Conservation (phyloP, 2,113 vertebrate genomes). For the Gulo gulo region DNA sequence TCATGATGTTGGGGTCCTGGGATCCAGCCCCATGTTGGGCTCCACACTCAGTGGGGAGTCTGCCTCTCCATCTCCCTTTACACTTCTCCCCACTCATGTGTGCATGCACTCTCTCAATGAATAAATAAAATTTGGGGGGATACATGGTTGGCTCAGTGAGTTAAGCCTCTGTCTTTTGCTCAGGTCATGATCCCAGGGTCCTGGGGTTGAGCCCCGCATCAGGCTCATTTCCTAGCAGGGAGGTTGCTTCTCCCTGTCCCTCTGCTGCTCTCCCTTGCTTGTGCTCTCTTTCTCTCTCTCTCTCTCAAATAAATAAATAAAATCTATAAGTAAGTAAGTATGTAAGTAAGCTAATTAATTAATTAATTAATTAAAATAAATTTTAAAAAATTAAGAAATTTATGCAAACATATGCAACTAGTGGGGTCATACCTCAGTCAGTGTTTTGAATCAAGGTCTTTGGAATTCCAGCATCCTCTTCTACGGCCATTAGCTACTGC, state of each 20-base stretch:
- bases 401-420: neutral
- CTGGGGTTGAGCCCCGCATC: neutral
- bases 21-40: neutral
- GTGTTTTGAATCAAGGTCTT: neutral
- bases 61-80: neutral
- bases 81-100: neutral
- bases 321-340: neutral
- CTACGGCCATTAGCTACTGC: fast-evolving
- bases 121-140: neutral
- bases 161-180: neutral
- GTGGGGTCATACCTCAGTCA: neutral
- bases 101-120: neutral
- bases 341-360: neutral
- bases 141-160: neutral
- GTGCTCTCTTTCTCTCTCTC: neutral
- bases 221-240: neutral
- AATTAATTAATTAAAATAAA: neutral
- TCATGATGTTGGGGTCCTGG: neutral
- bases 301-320: neutral
- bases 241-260: neutral
- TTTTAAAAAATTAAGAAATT: neutral
- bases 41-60: neutral
- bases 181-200: neutral
- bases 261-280: neutral
- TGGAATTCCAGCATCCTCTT: neutral